Base-by-base conservation (phyloP, 2,888 invertebrate species). In the Oxyteleia sp. region DNA sequence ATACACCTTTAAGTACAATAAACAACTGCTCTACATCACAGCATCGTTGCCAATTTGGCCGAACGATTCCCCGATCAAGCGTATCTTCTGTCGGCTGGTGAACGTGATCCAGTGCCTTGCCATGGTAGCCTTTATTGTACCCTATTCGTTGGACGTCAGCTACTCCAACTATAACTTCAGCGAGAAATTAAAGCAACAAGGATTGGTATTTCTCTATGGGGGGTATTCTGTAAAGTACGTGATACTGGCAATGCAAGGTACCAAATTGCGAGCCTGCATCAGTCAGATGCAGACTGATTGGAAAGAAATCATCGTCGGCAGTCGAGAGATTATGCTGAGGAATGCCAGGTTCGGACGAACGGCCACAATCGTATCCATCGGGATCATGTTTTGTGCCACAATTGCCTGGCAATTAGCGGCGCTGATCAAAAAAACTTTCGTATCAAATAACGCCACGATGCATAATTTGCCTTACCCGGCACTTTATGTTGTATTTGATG, bases 311-410 rank as follows among this genome's bases (percentile, higher is more conserved):
- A 47, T 74, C 15, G 4, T 8, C 0, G 74, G 45, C 1, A 74
- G 43, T n/a, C 13, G 63, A 13, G 35, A 55, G 0, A 1, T 45
- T 8, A 74, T 74, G 74, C 45, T 75, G 7, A 66, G 41, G 16
- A 23, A 57, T 23, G 55, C 75, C 1, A 47, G 29, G 11, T 41
- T 76, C 16, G 57, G 66, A 10, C 35, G 57, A 13, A 66, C 1
- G 1, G 15, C 66, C 2, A 57, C 57, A 10, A 49, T 23, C 0
- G 2, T 59, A 0, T 18, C 38, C 2, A 35, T 59, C 0, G 11
- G 20, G 1, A 43, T 61, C n/a, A 49, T 76, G 63, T 15, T 64
- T 0, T 64, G 11, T 11, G 51, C 10, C 15, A 1, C 51, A 10
- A 20, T 11, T 0, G 7, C 41, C 4, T 79, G 71, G 71, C 26